Percentiles rank a stretch among this genome's conserved stretches.
Conservation (phyloP, 2,797 vertebrate genomes). For the Xyrichtys novacula region DNA sequence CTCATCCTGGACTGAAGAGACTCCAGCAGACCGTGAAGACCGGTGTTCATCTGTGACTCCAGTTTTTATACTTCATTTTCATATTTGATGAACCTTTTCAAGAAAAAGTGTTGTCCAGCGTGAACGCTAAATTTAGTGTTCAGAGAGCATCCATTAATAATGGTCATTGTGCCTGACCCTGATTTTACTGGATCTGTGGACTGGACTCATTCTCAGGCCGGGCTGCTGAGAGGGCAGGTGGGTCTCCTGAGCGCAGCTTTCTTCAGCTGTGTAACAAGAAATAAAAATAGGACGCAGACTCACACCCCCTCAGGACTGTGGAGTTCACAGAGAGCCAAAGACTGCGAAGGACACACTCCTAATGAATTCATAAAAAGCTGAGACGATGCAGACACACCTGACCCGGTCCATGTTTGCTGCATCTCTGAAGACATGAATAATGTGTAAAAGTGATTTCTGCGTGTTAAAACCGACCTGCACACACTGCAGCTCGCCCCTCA, state of each 20-base stretch:
- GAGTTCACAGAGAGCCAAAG: background rate
- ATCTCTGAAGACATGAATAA: too few species aligned
- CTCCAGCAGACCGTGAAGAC: too few species aligned
- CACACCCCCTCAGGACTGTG: background rate
- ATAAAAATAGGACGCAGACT: conserved; percentile 2
- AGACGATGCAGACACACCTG: background rate
- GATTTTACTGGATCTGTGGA: conserved; percentile 14
- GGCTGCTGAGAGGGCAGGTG: conserved; percentile 22
- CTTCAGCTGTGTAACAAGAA: background rate
- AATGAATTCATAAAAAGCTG: background rate
- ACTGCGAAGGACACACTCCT: background rate
- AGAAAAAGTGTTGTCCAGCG: conserved; percentile 29
- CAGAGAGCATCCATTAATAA: conserved; percentile 48
- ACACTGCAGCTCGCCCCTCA: background rate
- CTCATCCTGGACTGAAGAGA: too few species aligned
- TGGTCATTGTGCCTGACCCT: conserved; percentile 30
- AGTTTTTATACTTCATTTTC: background rate
- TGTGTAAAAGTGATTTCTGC: background rate
- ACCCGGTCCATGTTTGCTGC: background rate
- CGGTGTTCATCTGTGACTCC: background rate
- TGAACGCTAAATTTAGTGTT: conserved; percentile 43
- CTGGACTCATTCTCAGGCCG: background rate
- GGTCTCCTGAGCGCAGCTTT: background rate
- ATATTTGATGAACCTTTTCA: background rate
- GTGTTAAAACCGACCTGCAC: background rate